Evolutionary conservation across 2,888 invertebrate species (phyloP).

Genomic region (Ceramica pisi): DNA sequence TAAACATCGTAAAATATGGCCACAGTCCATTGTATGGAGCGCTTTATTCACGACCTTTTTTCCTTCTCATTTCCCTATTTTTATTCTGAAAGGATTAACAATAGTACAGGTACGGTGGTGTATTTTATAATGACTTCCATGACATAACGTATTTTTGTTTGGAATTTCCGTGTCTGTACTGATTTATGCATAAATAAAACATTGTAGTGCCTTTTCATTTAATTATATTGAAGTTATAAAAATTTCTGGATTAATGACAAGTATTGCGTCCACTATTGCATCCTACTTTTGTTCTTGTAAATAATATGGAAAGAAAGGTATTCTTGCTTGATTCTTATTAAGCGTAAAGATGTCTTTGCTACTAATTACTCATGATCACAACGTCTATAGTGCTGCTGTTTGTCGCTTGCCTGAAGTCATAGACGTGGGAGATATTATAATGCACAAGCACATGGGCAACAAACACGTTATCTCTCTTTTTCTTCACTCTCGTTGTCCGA

Average conservation of each 20-base stretch:
- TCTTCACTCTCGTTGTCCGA: no score
- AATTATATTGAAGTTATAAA: background rate
- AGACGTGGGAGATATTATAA: background rate
- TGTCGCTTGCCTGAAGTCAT: no score
- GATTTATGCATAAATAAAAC: no score
- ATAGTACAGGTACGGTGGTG: conserved; percentile 81
- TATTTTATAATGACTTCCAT: conserved; percentile 78
- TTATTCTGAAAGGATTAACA: conserved; percentile 88
- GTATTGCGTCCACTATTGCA: background rate
- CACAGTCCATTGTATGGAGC: conserved; percentile 80
- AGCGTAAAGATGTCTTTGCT: background rate
- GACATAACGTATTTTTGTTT: conserved; percentile 60
- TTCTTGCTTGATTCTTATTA: background rate
- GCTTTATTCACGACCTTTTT: conserved; percentile 84
- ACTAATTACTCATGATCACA: background rate
- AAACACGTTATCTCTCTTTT: background rate
- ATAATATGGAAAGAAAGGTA: no score
- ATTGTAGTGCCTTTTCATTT: background rate
- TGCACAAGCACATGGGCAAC: background rate
- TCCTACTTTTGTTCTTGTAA: no score
- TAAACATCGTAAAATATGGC: conserved; percentile 87
- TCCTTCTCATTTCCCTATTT: conserved; percentile 87
- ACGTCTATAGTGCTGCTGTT: background rate
- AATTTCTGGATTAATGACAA: background rate
- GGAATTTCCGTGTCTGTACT: conserved; percentile 8